Conservation (phyloP, 2,888 invertebrate genomes). For the Cremastinae sp. region DNA sequence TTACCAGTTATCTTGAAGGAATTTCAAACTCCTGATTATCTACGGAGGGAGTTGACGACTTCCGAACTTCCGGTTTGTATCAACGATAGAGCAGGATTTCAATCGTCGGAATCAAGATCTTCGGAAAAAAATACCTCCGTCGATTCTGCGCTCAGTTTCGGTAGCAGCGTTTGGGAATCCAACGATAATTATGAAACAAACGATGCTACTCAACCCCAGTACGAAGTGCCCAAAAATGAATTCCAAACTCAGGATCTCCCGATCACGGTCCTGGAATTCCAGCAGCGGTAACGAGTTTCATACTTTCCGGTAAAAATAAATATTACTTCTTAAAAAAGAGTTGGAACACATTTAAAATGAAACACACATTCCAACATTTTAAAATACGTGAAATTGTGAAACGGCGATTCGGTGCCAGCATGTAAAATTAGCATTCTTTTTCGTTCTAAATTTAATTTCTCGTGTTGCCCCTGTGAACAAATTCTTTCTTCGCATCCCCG, state of each 20-base stretch:
- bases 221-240: neutral
- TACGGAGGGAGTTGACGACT: slow-evolving; percentile 49
- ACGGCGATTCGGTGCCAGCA: too few species aligned
- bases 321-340: neutral
- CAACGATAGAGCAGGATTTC: slow-evolving; percentile 34
- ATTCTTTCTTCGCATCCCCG: too few species aligned
- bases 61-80: slow-evolving; percentile 60
- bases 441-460: too few species aligned
- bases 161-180: neutral
- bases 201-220: neutral
- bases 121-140: neutral
- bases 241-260: slow-evolving; percentile 51
- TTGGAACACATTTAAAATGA: too few species aligned
- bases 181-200: neutral
- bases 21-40: slow-evolving; percentile 42
- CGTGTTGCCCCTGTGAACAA: too few species aligned
- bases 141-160: neutral
- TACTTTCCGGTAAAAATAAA: neutral
- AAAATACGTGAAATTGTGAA: too few species aligned
- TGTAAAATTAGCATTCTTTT: too few species aligned
- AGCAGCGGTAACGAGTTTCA: slow-evolving; percentile 21
- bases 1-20: slow-evolving; percentile 63
- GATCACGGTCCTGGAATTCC: slow-evolving; percentile 54
- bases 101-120: slow-evolving; percentile 13
- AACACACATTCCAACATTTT: too few species aligned